phyloP scores from a whole-genome alignment of 35 echinoderm and acorn worm species.

The Apostichopus californicus region DNA sequence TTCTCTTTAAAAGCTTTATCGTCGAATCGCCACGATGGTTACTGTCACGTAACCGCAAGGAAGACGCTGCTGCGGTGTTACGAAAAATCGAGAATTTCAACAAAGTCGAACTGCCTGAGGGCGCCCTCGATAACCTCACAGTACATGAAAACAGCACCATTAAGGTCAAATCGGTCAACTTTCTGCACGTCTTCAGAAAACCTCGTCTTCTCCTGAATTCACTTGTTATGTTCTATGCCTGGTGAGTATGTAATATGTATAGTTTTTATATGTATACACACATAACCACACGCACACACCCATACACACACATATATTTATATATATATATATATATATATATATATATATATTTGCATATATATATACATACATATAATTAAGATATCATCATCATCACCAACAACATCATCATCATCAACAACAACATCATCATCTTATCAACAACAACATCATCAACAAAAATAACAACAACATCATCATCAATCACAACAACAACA shows the following conservation, averaged over 20 bases:
- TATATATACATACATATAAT: too few species aligned
- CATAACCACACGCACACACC: too few species aligned
- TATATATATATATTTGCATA: too few species aligned
- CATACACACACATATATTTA: too few species aligned
- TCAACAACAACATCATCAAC: too few species aligned
- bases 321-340: too few species aligned
- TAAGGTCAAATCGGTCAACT: slow-evolving; percentile 15
- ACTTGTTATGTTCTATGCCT: slow-evolving; percentile 67
- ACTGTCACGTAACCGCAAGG: slow-evolving; percentile 43
- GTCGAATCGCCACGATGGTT: slow-evolving; percentile 78
- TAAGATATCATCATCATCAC: too few species aligned
- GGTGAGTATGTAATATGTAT: slow-evolving; percentile 42
- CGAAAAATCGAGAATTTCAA: slow-evolving; percentile 77
- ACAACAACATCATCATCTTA: too few species aligned
- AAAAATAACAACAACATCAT: too few species aligned
- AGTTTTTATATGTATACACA: too few species aligned
- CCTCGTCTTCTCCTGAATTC: slow-evolving; percentile 59
- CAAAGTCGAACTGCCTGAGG: slow-evolving; percentile 41
- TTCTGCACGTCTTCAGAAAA: slow-evolving; percentile 51
- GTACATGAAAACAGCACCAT: background rate
- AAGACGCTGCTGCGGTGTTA: slow-evolving; percentile 58
- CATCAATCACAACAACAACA: too few species aligned
- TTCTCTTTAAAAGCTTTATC: slow-evolving; percentile 29
- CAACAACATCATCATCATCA: too few species aligned
- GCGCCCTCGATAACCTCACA: slow-evolving; percentile 18